Conservation (phyloP, 2,888 invertebrate genomes). For the Anthophora plumipes region DNA sequence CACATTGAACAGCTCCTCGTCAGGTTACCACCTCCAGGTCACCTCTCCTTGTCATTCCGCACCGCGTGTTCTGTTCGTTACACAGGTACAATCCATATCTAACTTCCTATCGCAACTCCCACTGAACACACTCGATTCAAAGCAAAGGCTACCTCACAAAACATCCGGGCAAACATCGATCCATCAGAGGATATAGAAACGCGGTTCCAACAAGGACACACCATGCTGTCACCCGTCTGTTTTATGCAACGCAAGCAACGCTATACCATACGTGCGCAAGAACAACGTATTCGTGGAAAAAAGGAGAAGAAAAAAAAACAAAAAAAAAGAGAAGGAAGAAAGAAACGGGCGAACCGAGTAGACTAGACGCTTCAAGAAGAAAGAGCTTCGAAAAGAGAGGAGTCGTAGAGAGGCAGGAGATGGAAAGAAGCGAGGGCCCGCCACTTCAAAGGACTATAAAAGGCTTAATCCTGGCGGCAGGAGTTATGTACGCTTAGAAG, state of each 20-base stretch:
- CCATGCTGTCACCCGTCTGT: too few relatives aligned
- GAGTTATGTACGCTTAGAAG: conserved; percentile 73
- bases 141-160: too few relatives aligned
- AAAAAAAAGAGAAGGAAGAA: too few relatives aligned
- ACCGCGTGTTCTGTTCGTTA: too few relatives aligned
- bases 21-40: too few relatives aligned
- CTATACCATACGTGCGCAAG: neutral
- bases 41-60: too few relatives aligned
- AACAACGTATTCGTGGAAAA: neutral
- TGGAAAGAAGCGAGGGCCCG: conserved; percentile 45
- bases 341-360: neutral
- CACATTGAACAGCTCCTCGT: too few relatives aligned
- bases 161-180: too few relatives aligned
- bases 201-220: too few relatives aligned
- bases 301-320: neutral
- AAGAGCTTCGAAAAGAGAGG: conserved; percentile 4
- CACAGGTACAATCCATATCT: too few relatives aligned
- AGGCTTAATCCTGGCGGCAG: conserved; percentile 76
- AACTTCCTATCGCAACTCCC: too few relatives aligned
- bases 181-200: too few relatives aligned
- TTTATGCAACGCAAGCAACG: neutral
- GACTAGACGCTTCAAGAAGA: neutral
- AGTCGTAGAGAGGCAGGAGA: conserved; percentile 32
- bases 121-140: neutral
- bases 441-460: conserved; percentile 75